phyloP scores from a whole-genome alignment of 2,113 vertebrate species.

The Labrus mixtus region DNA sequence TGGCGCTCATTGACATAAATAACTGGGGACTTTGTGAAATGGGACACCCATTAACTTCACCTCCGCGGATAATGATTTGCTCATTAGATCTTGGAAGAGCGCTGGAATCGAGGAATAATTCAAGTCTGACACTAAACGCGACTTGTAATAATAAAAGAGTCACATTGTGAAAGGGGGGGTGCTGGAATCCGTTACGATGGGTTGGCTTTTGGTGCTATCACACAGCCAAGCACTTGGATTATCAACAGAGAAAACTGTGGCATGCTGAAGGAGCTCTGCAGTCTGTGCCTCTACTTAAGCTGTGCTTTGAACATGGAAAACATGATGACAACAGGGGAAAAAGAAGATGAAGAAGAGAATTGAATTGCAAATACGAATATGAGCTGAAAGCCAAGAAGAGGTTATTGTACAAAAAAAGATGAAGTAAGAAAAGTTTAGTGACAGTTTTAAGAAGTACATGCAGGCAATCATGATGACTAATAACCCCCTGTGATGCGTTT shows the following conservation, averaged over 20 bases:
- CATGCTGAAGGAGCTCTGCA: slow-evolving; percentile 57
- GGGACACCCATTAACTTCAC: slow-evolving; percentile 79
- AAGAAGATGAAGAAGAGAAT: slow-evolving; percentile 27
- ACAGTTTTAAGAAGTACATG: too few species aligned
- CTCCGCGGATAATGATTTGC: slow-evolving; percentile 77
- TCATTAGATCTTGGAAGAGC: slow-evolving; percentile 78
- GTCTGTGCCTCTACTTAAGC: slow-evolving; percentile 45
- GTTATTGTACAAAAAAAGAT: slow-evolving; percentile 10
- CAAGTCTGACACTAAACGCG: slow-evolving; percentile 66
- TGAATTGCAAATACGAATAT: slow-evolving; percentile 44
- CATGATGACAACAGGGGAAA: slow-evolving; percentile 52
- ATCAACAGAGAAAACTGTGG: slow-evolving; percentile 71
- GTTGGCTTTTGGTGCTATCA: slow-evolving; percentile 63
- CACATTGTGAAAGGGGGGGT: slow-evolving; percentile 63
- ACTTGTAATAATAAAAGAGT: slow-evolving; percentile 75
- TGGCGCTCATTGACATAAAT: slow-evolving; percentile 78
- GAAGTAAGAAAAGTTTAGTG: too few species aligned
- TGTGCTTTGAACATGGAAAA: slow-evolving; percentile 71
- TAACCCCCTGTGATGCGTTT: slow-evolving; percentile 1
- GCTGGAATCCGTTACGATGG: slow-evolving; percentile 73
- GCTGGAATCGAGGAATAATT: slow-evolving; percentile 75
- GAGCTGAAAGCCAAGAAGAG: slow-evolving; percentile 22
- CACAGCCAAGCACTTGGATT: slow-evolving; percentile 71
- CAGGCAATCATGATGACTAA: slow-evolving; percentile 33
- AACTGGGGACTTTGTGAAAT: slow-evolving; percentile 76